Evolutionary conservation across 2,888 invertebrate species (phyloP).

Genomic region (Lomographa bimaculata): DNA sequence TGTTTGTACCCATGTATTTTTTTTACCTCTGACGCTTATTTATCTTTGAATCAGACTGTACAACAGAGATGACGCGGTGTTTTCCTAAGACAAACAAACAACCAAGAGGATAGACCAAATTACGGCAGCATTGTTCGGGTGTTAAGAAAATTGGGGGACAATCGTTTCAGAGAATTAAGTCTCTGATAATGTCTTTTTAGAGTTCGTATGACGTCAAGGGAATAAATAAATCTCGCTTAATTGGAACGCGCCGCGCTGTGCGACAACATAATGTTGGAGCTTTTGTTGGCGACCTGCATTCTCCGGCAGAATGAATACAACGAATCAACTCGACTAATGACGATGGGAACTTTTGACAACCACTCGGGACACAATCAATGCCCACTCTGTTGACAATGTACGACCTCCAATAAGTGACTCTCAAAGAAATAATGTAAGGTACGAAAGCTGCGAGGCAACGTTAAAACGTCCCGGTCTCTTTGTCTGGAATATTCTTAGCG

Average conservation of each 20-base stretch:
- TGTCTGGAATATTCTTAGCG: conserved; percentile 46
- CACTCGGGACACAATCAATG: conserved; percentile 48
- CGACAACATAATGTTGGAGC: conserved; percentile 74
- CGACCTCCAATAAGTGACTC: conserved; percentile 35
- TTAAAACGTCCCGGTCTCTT: conserved; percentile 31
- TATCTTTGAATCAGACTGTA: too few relatives aligned
- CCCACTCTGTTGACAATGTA: conserved; percentile 32
- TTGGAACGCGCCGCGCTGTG: conserved; percentile 68
- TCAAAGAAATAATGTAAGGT: conserved; percentile 27
- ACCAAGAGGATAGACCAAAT: conserved; percentile 73
- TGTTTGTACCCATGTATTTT: too few relatives aligned
- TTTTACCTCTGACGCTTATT: too few relatives aligned
- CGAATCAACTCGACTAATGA: conserved; percentile 65
- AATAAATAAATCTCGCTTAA: conserved; percentile 79
- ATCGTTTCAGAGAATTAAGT: conserved; percentile 74
- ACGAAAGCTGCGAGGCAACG: conserved; percentile 29
- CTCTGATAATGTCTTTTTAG: conserved; percentile 74
- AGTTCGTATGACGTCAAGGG: conserved; percentile 62
- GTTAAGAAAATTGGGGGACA: conserved; percentile 80
- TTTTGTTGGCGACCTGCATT: conserved; percentile 70
- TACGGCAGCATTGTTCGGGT: conserved; percentile 72
- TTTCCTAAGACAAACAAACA: conserved; percentile 70
- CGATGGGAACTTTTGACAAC: conserved; percentile 62
- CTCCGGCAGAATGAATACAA: conserved; percentile 60
- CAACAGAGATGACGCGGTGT: conserved; percentile 61